Percentiles rank a stretch among this genome's conserved stretches.
These are phyloP conservation scores for Tetramorium alpestre DNA, from an alignment of 1,140 invertebrate genomes.

Conservation along the genomic window DNA sequence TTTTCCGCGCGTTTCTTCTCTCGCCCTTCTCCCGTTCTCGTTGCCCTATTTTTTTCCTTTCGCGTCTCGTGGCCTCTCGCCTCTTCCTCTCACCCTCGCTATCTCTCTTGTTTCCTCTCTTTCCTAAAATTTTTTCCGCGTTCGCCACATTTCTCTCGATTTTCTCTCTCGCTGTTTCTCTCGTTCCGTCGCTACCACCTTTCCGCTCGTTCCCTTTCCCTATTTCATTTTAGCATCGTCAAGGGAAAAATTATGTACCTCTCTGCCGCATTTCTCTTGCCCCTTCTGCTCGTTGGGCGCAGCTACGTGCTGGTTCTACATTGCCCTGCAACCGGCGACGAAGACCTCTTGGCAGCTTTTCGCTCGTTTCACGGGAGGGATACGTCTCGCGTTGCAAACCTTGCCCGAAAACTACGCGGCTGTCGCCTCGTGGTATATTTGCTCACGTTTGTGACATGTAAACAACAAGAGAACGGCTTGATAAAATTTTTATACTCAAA, in stretches of 20 bases:
- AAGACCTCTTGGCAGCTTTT: constrained; percentile 48
- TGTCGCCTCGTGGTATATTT: constrained; percentile 21
- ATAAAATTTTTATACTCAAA: constrained; percentile 15
- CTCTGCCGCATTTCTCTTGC: constrained; percentile 57
- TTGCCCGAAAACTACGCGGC: constrained; percentile 19
- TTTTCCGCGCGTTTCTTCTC: background rate
- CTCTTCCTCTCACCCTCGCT: background rate
- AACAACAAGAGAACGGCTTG: constrained; percentile 22
- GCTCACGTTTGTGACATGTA: constrained; percentile 23
- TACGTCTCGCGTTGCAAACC: constrained; percentile 32
- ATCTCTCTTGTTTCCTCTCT: background rate
- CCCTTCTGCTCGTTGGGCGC: background rate
- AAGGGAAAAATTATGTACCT: constrained; percentile 70
- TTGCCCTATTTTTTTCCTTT: background rate
- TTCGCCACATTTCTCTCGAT: constrained; percentile 48
- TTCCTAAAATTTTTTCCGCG: background rate
- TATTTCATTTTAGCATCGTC: constrained; percentile 65
- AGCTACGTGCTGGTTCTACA: constrained; percentile 15
- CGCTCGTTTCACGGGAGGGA: constrained; percentile 45
- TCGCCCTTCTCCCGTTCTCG: background rate
- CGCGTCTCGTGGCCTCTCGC: background rate
- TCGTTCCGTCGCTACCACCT: constrained; percentile 27
- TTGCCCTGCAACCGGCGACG: constrained; percentile 16
- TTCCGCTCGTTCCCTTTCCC: constrained; percentile 32
- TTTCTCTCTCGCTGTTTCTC: constrained; percentile 44